A percentile compares a stretch with the other conserved stretches of the same genome.
phyloP scores from a whole-genome alignment of 2,888 invertebrate genomes.

The Cryptophagus acutangulus region DNA sequence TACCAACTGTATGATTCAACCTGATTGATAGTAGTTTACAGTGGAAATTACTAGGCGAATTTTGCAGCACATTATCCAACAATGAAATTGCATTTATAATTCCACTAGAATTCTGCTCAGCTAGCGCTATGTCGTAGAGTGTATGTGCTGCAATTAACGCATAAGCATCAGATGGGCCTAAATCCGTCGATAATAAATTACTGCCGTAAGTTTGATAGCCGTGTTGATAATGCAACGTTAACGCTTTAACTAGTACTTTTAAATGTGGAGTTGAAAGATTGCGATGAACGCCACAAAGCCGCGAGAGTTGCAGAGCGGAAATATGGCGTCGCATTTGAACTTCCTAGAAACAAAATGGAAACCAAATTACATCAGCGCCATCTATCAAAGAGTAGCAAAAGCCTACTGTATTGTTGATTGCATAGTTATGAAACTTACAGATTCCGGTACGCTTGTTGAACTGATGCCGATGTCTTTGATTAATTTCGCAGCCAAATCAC shows the following conservation, averaged over 20 bases:
- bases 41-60: constrained; percentile 85
- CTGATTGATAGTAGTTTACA: constrained; percentile 78
- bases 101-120: constrained; percentile 53
- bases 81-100: constrained; percentile 63
- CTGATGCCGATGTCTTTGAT: constrained; percentile 61
- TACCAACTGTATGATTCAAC: constrained; percentile 74
- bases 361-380: too few species aligned
- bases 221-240: constrained; percentile 63
- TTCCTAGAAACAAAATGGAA: constrained; percentile 47
- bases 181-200: constrained; percentile 62
- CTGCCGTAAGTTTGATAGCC: constrained; percentile 54
- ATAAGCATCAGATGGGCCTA: constrained; percentile 75
- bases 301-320: constrained; percentile 68
- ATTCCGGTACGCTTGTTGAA: constrained; percentile 59
- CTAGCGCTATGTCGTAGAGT: constrained; percentile 55
- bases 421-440: too few species aligned
- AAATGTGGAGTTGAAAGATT: constrained; percentile 53
- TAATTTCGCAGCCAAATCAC: constrained; percentile 56
- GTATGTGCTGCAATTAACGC: constrained; percentile 72
- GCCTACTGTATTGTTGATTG: constrained; percentile 5
- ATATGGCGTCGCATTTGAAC: constrained; percentile 80
- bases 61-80: constrained; percentile 66
- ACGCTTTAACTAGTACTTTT: constrained; percentile 56
- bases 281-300: constrained; percentile 65
- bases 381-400: too few species aligned